A percentile compares a stretch with the other conserved stretches of the same genome.
phyloP scores from a whole-genome alignment of 2,888 invertebrate species.

The Zelleria hepariella region DNA sequence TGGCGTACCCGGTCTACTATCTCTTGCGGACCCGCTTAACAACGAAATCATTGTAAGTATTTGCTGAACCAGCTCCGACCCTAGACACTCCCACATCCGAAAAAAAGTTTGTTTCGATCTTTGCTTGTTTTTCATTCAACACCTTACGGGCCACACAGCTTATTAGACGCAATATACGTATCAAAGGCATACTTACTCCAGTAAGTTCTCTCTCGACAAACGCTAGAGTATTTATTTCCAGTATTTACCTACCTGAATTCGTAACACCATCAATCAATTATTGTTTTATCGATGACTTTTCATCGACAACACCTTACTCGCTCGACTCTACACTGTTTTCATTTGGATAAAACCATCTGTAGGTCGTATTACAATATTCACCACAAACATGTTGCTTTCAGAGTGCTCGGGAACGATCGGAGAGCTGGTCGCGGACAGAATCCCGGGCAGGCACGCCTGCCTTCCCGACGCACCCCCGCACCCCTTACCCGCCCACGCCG shows the following conservation, averaged over 20 bases:
- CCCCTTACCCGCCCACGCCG: slow-evolving; percentile 86
- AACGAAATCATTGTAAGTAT: slow-evolving; percentile 44
- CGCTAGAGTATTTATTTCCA: too few species aligned
- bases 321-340: too few species aligned
- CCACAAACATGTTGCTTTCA: background rate
- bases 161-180: too few species aligned
- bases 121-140: background rate
- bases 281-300: too few species aligned
- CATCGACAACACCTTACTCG: too few species aligned
- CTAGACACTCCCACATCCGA: background rate
- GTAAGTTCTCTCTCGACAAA: too few species aligned
- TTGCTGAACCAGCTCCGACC: background rate
- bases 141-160: too few species aligned
- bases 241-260: too few species aligned
- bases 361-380: too few species aligned
- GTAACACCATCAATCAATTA: too few species aligned
- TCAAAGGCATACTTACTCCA: too few species aligned
- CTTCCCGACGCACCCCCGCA: slow-evolving; percentile 93
- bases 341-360: too few species aligned
- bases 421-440: slow-evolving; percentile 77
- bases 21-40: slow-evolving; percentile 47
- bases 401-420: slow-evolving; percentile 71
- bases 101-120: background rate
- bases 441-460: slow-evolving; percentile 91
- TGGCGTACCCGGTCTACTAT: slow-evolving; percentile 56